Base-by-base conservation (phyloP, 2,888 invertebrate species). In the Byasa hedistus region DNA sequence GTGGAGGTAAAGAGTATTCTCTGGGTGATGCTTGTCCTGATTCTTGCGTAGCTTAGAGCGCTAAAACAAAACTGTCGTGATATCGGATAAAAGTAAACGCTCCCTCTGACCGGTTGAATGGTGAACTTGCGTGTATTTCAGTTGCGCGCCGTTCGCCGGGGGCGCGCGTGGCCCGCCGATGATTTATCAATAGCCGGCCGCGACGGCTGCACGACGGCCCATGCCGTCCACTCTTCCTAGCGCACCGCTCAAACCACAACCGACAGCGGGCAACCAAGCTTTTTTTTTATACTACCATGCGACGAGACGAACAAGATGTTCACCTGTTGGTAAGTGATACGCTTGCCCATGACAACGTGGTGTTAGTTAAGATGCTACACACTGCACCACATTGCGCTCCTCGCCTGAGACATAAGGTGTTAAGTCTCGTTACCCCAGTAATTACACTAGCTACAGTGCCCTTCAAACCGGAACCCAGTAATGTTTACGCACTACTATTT, bases 81-180 rank as follows among this genome's bases (percentile, higher is more conserved):
- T 67, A 63, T 63, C 63, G 63, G 67, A 64, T 64, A 67, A 56
- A 67, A 67, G 63, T 63, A 60, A 59, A 63, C 60, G 66, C 62
- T 63, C 39, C 61, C 60, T 61, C 39, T 64, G 64, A 61, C 62
- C 64, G 64, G 48, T 64, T 64, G 64, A 67, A 66, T 68, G 68
- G 68, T 70, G 68, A 66, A 57, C 65, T 68, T 66, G 69, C 68
- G 73, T 71, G 80, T 66, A 66, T 79, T 83, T 79, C 82, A 78
- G 82, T 83, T 78, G 84, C 83, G 81, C 81, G 78, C 81, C 73
- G 72, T 68, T 72, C 68, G 80, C 80, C 86, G 83, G 81, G 78
- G 86, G 89, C 88, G 89, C 90, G 89, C 89, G 88, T 88, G 89
- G 84, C 83, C 78, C 77, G 84, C 79, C 84, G 84, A 87, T 88